These are phyloP conservation scores for Hylaea fasciaria DNA, from an alignment of 2,888 invertebrate genomes.

Conservation along the genomic window DNA sequence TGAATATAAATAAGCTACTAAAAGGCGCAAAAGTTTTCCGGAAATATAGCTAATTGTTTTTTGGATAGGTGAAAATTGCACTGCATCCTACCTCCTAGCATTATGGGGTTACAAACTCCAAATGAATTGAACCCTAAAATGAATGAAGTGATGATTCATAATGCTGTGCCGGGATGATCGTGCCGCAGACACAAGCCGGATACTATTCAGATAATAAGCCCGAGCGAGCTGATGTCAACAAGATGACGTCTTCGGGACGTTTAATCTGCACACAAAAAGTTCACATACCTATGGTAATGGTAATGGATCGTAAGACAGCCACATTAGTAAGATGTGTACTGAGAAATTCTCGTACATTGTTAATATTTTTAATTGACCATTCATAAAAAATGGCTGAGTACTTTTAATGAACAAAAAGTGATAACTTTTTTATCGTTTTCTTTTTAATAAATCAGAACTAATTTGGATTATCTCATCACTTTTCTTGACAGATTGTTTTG, in stretches of 20 bases:
- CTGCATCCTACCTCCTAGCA: conserved; percentile 18
- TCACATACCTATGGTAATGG: conserved; percentile 38
- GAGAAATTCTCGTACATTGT: conserved; percentile 8
- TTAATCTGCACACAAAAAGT: conserved; percentile 54
- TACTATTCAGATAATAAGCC: conserved; percentile 59
- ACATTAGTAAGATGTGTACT: conserved; percentile 14
- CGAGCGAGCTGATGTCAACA: conserved; percentile 78
- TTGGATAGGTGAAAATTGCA: conserved; percentile 14
- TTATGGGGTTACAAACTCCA: conserved; percentile 25
- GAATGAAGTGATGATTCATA: conserved; percentile 59
- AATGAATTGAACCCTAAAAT: conserved; percentile 47
- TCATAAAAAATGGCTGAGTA: conserved; percentile 8
- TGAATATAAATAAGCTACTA: background rate
- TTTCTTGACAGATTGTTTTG: no score
- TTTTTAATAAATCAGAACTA: background rate
- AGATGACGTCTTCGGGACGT: conserved; percentile 64
- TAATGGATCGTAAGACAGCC: conserved; percentile 15
- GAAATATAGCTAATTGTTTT: background rate
- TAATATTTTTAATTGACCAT: conserved; percentile 20
- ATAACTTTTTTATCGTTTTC: background rate
- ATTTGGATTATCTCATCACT: background rate
- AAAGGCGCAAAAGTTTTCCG: no score
- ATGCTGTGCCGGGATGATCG: conserved; percentile 54
- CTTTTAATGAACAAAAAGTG: background rate
- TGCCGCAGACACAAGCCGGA: conserved; percentile 65